phyloP scores from a whole-genome alignment of 2,113 vertebrate genomes.

The Xerus inauris region DNA sequence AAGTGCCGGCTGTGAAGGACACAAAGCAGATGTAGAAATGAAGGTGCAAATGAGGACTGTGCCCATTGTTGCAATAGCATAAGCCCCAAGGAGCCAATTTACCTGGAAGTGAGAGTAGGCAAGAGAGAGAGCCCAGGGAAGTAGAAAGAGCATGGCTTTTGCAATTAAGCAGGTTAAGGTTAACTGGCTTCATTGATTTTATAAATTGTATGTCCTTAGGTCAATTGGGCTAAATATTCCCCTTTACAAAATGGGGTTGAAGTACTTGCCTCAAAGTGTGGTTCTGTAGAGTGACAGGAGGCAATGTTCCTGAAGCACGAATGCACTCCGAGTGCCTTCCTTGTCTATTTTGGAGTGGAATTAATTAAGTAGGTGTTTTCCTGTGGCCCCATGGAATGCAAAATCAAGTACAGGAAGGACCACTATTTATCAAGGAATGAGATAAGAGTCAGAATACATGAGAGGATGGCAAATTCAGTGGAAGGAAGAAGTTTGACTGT shows the following conservation, averaged over 20 bases:
- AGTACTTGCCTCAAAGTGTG: neutral
- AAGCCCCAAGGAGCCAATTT: neutral
- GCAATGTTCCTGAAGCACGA: neutral
- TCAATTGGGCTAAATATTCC: neutral
- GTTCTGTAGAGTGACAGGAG: neutral
- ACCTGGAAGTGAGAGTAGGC: neutral
- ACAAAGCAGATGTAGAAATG: neutral
- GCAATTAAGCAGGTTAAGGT: neutral
- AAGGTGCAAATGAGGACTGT: neutral
- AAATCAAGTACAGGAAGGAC: neutral
- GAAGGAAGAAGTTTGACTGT: neutral
- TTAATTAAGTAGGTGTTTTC: neutral
- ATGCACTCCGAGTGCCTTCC: neutral
- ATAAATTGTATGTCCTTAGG: neutral
- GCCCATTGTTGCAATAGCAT: neutral
- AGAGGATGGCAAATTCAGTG: neutral
- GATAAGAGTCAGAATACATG: neutral
- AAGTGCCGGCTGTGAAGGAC: neutral
- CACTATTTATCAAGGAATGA: neutral
- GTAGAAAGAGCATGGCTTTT: neutral
- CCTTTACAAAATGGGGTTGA: neutral
- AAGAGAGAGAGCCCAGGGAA: neutral
- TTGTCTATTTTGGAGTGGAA: slow-evolving; percentile 16
- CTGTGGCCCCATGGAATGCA: neutral
- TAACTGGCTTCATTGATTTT: neutral